phyloP scores from a whole-genome alignment of 2,113 vertebrate species.

The Grus americana region DNA sequence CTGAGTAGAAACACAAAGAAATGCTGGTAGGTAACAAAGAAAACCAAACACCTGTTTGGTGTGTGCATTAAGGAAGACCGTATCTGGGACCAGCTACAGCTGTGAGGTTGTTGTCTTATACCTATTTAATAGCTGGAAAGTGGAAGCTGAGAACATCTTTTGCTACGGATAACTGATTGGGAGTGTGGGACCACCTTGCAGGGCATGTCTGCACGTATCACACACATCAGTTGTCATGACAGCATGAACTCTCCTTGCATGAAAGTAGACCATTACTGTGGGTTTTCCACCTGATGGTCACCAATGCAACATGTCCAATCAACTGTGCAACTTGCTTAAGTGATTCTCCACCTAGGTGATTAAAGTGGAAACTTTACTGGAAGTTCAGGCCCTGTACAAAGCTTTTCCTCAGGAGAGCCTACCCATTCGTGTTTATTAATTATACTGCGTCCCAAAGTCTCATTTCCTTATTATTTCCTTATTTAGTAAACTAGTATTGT shows the following conservation, averaged over 20 bases:
- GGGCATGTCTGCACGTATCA: not conserved
- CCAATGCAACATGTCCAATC: not conserved
- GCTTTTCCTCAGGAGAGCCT: not conserved
- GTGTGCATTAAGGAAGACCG: not conserved
- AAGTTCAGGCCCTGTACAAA: not conserved
- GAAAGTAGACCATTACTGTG: not conserved
- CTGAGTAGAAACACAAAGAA: not conserved
- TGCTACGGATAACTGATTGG: not conserved
- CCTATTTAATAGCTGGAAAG: not conserved
- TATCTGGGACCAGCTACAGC: not conserved
- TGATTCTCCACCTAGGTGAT: not conserved
- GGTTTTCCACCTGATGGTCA: not conserved
- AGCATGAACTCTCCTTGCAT: not conserved
- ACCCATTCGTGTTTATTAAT: not conserved
- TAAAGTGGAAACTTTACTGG: not conserved
- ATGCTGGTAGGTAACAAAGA: not conserved
- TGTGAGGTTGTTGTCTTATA: not conserved
- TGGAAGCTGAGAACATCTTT: not conserved
- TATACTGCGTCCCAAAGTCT: not conserved
- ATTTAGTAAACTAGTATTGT: not conserved
- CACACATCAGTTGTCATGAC: not conserved
- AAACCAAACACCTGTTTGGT: not conserved
- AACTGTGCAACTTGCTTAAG: not conserved
- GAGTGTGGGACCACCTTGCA: not conserved
- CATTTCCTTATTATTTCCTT: not conserved